Conservation (phyloP, 2,113 vertebrate genomes). For the Gallinago undulata region DNA sequence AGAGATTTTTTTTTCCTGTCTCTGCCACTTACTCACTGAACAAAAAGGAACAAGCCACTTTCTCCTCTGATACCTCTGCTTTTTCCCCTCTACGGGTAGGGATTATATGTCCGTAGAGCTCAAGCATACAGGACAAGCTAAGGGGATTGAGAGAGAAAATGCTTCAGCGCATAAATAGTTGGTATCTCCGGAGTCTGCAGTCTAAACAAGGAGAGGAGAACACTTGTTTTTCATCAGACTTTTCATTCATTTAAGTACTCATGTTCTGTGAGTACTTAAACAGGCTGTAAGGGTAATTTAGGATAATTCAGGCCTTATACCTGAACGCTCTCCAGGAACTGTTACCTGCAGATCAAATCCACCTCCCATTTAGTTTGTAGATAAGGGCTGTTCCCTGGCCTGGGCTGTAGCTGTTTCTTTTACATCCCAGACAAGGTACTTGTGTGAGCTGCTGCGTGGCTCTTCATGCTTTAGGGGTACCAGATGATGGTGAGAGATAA, state of each 20-base stretch:
- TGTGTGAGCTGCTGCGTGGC: background rate
- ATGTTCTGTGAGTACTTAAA: background rate
- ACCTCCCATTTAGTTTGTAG: background rate
- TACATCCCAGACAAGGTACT: background rate
- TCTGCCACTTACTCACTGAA: background rate
- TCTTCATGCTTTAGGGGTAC: background rate
- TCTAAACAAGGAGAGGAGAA: background rate
- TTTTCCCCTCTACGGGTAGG: background rate
- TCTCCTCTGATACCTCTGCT: background rate
- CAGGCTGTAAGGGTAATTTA: background rate
- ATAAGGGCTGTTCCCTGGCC: background rate
- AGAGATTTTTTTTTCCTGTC: background rate
- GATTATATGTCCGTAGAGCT: fast-evolving
- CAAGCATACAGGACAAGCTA: background rate
- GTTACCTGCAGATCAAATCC: background rate
- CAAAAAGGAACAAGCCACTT: background rate
- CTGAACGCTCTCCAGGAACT: background rate
- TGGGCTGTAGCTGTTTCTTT: background rate
- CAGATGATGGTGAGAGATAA: constrained; percentile 37
- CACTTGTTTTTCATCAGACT: background rate
- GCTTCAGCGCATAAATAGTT: fast-evolving
- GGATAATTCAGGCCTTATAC: background rate
- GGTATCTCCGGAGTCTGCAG: background rate
- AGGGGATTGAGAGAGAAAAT: background rate
- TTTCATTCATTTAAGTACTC: no score